phyloP scores from a whole-genome alignment of 2,888 invertebrate genomes.

The Choristoneura rosaceana region DNA sequence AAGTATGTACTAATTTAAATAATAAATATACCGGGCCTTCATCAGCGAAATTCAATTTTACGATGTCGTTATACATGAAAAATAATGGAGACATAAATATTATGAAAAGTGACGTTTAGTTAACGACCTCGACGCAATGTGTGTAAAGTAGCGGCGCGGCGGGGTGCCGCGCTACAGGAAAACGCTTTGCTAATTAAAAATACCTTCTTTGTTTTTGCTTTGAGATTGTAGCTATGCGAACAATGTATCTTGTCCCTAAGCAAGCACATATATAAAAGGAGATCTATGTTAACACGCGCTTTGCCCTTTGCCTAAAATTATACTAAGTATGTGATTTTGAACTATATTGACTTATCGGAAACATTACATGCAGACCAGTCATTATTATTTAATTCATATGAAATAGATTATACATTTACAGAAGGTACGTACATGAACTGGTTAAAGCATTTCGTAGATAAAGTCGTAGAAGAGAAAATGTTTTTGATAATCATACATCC shows the following conservation, averaged over 20 bases:
- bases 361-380: conserved; percentile 55
- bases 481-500: not conserved
- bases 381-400: conserved; percentile 49
- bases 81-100: conserved; percentile 82
- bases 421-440: too few relatives aligned
- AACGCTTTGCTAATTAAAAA: conserved; percentile 79
- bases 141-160: conserved; percentile 77
- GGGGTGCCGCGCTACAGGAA: conserved; percentile 68
- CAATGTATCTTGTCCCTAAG: conserved; percentile 60
- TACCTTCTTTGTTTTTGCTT: conserved; percentile 71
- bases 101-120: conserved; percentile 80
- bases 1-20: conserved; percentile 40
- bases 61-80: conserved; percentile 75
- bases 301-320: too few relatives aligned
- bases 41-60: conserved; percentile 67
- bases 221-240: conserved; percentile 53
- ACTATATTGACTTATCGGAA: conserved; percentile 66
- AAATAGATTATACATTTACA: not conserved
- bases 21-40: conserved; percentile 47
- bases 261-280: too few relatives aligned
- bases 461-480: not conserved
- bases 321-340: conserved; percentile 27
- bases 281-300: too few relatives aligned
- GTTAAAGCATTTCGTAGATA: too few relatives aligned
- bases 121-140: conserved; percentile 75